These are phyloP conservation scores for Heliocidaris tuberculata DNA, from an alignment of 35 echinoderm and acorn worm species.

Conservation along the genomic window DNA sequence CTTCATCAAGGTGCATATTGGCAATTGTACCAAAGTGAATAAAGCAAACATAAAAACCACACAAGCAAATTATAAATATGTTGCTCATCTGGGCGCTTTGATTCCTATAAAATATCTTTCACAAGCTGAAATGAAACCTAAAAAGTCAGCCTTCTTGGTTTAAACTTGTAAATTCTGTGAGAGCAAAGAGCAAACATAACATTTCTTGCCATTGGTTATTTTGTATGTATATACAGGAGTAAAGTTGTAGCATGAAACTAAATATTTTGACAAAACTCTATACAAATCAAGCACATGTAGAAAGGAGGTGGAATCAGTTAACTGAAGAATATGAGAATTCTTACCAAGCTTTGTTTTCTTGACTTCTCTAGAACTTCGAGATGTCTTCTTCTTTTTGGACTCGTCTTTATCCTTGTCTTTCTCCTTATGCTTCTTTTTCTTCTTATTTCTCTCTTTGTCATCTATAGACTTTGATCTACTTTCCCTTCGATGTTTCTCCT, in stretches of 20 bases:
- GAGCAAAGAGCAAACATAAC: too few species aligned
- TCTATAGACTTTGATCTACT: conserved; percentile 23
- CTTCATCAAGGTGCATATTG: too few species aligned
- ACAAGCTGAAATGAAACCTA: too few species aligned
- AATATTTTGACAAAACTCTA: background rate
- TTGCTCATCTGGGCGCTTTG: too few species aligned
- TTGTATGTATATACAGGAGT: background rate
- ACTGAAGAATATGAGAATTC: conserved; percentile 6
- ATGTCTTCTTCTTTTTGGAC: conserved; percentile 35
- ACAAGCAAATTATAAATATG: too few species aligned
- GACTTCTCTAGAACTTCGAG: conserved; percentile 30
- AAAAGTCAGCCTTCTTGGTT: too few species aligned
- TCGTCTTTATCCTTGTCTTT: conserved; percentile 23
- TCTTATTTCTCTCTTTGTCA: background rate
- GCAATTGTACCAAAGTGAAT: too few species aligned
- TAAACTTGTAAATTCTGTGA: too few species aligned
- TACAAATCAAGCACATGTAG: background rate
- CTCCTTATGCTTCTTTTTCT: conserved; percentile 46
- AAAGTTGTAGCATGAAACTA: background rate
- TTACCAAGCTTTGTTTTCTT: conserved; percentile 14
- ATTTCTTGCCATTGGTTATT: background rate
- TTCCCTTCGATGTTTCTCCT: background rate
- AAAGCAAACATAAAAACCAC: too few species aligned
- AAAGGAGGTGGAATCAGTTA: too few species aligned
- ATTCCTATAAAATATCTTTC: too few species aligned